Evolutionary conservation across 2,797 vertebrate species (phyloP).

Genomic region (Xerus rutilus): DNA sequence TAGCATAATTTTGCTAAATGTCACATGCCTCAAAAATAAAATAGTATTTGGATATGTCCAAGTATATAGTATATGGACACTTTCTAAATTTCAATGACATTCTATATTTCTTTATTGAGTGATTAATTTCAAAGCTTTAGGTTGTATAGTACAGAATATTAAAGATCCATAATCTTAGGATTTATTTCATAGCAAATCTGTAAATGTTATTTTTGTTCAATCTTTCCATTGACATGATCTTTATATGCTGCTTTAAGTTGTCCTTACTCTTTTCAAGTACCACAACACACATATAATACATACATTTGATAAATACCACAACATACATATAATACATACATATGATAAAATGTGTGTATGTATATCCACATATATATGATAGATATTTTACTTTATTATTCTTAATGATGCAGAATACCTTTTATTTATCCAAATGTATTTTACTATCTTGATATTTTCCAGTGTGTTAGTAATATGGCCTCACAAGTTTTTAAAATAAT

Average conservation of each 20-base stretch:
- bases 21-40: not conserved
- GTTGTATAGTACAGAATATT: not conserved
- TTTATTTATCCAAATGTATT: not conserved
- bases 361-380: not conserved
- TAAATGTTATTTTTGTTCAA: not conserved
- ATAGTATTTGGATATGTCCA: not conserved
- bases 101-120: not conserved
- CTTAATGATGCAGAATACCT: not conserved
- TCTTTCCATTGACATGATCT: not conserved
- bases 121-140: not conserved
- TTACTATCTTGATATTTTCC: not conserved
- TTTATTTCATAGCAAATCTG: not conserved
- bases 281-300: not conserved
- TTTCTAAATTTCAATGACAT: conserved; percentile 5
- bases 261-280: not conserved
- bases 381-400: not conserved
- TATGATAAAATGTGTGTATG: no score
- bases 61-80: not conserved
- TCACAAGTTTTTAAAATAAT: not conserved
- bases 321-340: not conserved
- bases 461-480: not conserved
- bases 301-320: no score
- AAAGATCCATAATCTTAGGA: not conserved
- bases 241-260: not conserved
- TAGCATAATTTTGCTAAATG: not conserved